phyloP scores from a whole-genome alignment of 2,113 vertebrate genomes.

The Trematocara marginatum region DNA sequence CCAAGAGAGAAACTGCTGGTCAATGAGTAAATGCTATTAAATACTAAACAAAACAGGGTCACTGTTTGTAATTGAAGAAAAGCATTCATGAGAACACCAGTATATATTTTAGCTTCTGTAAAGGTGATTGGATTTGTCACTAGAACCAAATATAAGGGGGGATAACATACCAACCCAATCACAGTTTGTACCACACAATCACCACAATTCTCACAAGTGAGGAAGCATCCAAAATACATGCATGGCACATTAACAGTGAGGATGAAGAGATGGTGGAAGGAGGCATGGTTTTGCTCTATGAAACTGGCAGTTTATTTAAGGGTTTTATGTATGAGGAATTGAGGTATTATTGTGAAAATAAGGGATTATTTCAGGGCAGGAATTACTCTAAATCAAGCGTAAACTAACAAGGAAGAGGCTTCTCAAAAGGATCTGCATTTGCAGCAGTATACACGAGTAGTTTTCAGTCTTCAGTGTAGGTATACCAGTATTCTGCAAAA shows the following conservation, averaged over 20 bases:
- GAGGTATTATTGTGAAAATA: neutral
- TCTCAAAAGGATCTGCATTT: slow-evolving; percentile 25
- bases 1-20: neutral
- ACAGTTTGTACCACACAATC: slow-evolving; percentile 41
- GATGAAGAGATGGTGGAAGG: slow-evolving; percentile 65
- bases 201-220: slow-evolving; percentile 58
- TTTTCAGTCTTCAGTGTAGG: neutral
- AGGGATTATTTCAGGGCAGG: neutral
- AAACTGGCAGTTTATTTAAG: neutral
- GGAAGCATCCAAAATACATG: slow-evolving; percentile 69
- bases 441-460: neutral
- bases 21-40: neutral
- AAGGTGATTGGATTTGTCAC: neutral
- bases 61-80: neutral
- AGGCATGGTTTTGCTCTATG: slow-evolving; percentile 9
- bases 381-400: neutral
- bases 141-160: neutral
- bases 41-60: neutral
- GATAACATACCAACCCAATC: slow-evolving; percentile 27
- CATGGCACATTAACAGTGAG: slow-evolving; percentile 61
- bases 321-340: neutral
- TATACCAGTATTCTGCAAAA: neutral
- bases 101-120: neutral
- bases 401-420: neutral
- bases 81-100: neutral